Base-by-base conservation (phyloP, 2,113 vertebrate species). In the Atrichornis clamosus region DNA sequence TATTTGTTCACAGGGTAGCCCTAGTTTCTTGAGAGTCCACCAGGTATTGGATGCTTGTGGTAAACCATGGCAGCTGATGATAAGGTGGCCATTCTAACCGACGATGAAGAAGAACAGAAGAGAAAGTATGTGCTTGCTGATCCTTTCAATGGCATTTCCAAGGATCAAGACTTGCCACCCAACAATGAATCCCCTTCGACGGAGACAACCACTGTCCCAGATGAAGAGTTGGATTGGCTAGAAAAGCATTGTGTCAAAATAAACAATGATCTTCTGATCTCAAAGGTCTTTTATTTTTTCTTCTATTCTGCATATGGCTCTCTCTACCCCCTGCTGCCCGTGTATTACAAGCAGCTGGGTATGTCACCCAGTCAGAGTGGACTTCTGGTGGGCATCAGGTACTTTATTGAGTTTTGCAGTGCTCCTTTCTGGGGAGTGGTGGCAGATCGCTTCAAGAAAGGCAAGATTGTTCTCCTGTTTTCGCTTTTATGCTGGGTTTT, bases 381-480 rank as follows among this genome's bases (percentile, higher is more conserved):
- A 42, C 97, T 99, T 60, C 97, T 99, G 9, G 99, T 99, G 22
- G 99, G 99, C 52, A 99, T 99, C 81, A 98, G 99, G 28, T 99
- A 99, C 97, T 99, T 99, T 56, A 99, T 99, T 32, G 99, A 99
- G 96, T 99, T 99, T 96, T 99, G 99, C 97, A 99, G 99, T 74
- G 99, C 99, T 53, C 99, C 99, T 12, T 99, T 99, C 96, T 99
- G 99, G 99, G 99, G 99, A 5, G 98, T 99, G 7, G 98, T 99
- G 77, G 99, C 99, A 3, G 99, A 99, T 96, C 98, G 99, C 85
- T 99, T 99, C 97, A 98, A 96, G 96, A 99, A 99, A 90, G 99
- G 99, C 28, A 99, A 99, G 95, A 97, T 96, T 0, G 98, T 99
- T 65, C 98, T 99, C 65, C 98, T 99, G 88, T 99, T 99, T 49